These are phyloP conservation scores for Benitochromis conjunctus DNA, from an alignment of 2,113 vertebrate genomes.

Conservation along the genomic window DNA sequence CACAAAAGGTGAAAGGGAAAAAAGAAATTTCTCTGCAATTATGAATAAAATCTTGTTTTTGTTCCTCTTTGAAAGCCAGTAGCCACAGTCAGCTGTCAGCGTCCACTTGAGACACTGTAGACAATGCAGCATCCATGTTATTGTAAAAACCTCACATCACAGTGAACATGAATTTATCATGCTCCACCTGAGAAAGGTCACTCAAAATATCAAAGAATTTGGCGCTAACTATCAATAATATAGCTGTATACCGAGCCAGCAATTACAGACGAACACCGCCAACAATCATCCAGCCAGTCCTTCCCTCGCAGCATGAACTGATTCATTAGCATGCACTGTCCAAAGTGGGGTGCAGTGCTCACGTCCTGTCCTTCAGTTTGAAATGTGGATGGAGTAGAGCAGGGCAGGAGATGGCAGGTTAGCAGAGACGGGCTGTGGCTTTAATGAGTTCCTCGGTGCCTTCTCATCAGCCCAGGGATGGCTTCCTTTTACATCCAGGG, in stretches of 20 bases:
- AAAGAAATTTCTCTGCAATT: background rate
- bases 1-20: background rate
- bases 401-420: constrained; percentile 36
- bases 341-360: constrained; percentile 3
- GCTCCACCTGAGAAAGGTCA: background rate
- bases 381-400: constrained; percentile 19
- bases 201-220: background rate
- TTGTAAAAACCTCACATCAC: background rate
- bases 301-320: background rate
- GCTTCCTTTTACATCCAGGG: constrained; percentile 20
- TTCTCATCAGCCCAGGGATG: constrained; percentile 12
- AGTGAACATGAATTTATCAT: background rate
- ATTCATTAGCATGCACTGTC: constrained; percentile 47
- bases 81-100: background rate
- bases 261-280: background rate
- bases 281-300: background rate
- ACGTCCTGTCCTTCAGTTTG: constrained; percentile 46
- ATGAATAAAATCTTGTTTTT: background rate
- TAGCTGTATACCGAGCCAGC: background rate
- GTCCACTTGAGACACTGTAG: background rate
- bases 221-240: background rate
- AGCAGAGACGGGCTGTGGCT: constrained; percentile 32
- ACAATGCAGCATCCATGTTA: background rate
- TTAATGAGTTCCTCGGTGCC: constrained; percentile 67
- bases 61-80: background rate